Conservation (phyloP, 2,113 vertebrate genomes). For the Grantiella picta region DNA sequence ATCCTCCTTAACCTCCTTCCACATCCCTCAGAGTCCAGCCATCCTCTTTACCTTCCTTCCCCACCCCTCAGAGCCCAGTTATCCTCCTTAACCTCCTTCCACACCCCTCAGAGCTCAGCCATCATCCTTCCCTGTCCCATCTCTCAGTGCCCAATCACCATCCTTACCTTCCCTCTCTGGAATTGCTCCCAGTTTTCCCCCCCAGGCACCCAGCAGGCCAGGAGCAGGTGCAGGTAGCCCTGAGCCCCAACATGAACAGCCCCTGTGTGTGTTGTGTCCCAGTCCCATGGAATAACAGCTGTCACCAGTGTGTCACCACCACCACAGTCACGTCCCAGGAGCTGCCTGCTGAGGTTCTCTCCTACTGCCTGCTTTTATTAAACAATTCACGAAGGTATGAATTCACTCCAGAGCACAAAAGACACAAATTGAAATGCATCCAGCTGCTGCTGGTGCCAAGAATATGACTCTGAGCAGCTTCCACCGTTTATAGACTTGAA, state of each 20-base stretch:
- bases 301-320: accelerated
- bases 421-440: not conserved
- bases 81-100: not conserved
- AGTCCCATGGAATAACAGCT: not conserved
- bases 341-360: not conserved
- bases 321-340: not conserved
- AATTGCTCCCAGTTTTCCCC: not conserved
- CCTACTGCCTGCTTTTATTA: not conserved
- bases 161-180: not conserved
- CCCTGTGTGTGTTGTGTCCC: accelerated
- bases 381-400: not conserved
- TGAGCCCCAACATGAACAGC: not conserved
- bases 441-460: not conserved
- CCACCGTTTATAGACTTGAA: not conserved
- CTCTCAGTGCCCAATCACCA: not conserved
- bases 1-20: not conserved
- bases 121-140: too few species aligned
- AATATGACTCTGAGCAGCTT: not conserved
- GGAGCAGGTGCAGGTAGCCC: not conserved
- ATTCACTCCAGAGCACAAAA: not conserved
- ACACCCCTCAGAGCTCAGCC: not conserved
- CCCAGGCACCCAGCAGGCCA: not conserved
- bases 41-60: not conserved
- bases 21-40: not conserved
- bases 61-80: not conserved